Evolutionary conservation across 1,140 invertebrate species (phyloP).

Genomic region (Hirudo medicinalis): DNA sequence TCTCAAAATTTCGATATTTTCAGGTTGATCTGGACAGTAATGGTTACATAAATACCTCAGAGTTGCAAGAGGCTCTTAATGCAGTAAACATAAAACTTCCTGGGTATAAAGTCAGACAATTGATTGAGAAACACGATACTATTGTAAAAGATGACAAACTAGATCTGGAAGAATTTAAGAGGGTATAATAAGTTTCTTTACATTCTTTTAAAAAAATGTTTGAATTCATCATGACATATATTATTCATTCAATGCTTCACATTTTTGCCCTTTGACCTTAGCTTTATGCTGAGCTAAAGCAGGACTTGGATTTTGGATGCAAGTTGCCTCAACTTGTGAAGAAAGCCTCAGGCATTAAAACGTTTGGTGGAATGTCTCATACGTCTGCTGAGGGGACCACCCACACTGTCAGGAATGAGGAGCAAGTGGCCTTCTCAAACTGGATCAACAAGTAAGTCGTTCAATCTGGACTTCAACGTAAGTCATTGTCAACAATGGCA

Average conservation of each 20-base stretch:
- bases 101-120: constrained; percentile 8
- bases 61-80: constrained; percentile 17
- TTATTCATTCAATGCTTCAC: neutral
- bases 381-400: constrained; percentile 84
- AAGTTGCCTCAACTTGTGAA: constrained; percentile 83
- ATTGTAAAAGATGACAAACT: constrained; percentile 13
- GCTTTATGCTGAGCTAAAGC: constrained; percentile 72
- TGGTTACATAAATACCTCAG: constrained; percentile 14
- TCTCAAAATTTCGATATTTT: neutral
- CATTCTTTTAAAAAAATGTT: too few relatives aligned
- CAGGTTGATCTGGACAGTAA: constrained; percentile 14
- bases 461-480: too few relatives aligned
- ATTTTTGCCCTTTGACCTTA: constrained; percentile 38
- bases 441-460: constrained; percentile 73
- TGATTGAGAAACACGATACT: constrained; percentile 15
- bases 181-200: neutral
- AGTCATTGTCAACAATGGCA: too few relatives aligned
- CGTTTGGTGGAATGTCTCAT: constrained; percentile 80
- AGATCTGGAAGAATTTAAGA: constrained; percentile 15
- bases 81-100: constrained; percentile 11
- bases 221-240: neutral
- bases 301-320: constrained; percentile 66
- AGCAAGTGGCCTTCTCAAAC: constrained; percentile 90
- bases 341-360: constrained; percentile 82
- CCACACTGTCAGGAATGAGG: constrained; percentile 58